These are phyloP conservation scores for Coptotermes formosanus DNA, from an alignment of 1,140 invertebrate genomes.

Conservation along the genomic window DNA sequence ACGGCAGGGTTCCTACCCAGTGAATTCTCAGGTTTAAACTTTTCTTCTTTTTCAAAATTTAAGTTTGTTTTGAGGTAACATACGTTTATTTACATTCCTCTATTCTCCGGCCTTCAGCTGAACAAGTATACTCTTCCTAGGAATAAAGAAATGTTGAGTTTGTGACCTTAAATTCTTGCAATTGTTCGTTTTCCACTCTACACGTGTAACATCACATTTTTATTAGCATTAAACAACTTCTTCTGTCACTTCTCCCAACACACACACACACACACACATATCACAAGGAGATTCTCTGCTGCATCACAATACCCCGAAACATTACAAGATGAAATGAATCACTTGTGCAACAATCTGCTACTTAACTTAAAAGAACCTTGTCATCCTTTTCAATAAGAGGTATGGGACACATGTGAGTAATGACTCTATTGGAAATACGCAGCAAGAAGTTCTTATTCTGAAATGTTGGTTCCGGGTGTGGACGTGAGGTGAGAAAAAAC, in stretches of 20 bases:
- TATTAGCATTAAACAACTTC: neutral
- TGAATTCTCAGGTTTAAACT: neutral
- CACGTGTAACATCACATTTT: neutral
- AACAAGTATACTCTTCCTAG: neutral
- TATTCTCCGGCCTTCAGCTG: neutral
- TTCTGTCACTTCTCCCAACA: neutral
- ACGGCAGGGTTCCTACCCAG: too few relatives aligned
- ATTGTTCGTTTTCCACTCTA: neutral
- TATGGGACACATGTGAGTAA: too few relatives aligned
- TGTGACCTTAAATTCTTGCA: neutral
- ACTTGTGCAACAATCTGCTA: too few relatives aligned
- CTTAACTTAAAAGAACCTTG: too few relatives aligned
- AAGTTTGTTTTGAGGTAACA: neutral
- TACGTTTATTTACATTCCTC: neutral
- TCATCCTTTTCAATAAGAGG: too few relatives aligned
- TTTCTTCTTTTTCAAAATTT: neutral
- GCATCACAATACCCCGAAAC: neutral
- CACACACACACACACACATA: neutral
- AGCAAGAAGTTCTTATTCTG: too few relatives aligned
- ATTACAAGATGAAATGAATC: neutral
- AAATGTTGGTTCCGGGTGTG: too few relatives aligned
- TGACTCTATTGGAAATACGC: too few relatives aligned
- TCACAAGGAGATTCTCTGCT: neutral
- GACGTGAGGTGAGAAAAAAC: too few relatives aligned
- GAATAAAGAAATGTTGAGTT: neutral